Evolutionary conservation across 2,888 invertebrate genomes (phyloP).

Genomic region (Drosophila nr. perissopoda): DNA sequence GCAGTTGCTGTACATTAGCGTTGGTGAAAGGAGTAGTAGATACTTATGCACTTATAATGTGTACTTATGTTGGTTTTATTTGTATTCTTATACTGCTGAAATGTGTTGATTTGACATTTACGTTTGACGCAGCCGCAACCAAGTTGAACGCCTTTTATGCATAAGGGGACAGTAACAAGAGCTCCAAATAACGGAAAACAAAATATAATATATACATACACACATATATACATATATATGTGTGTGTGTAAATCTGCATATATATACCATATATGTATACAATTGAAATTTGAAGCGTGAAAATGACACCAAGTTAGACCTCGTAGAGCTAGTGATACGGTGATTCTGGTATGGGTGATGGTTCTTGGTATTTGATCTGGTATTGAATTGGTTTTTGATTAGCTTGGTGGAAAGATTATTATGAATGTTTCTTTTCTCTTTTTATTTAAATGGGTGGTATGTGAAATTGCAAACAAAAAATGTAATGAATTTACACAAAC

Average conservation of each 20-base stretch:
- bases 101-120: constrained; percentile 44
- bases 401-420: constrained; percentile 72
- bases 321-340: constrained; percentile 81
- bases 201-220: constrained; percentile 32
- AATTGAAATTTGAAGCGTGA: constrained; percentile 72
- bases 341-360: constrained; percentile 69
- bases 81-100: constrained; percentile 34
- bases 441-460: constrained; percentile 39
- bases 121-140: constrained; percentile 69
- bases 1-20: constrained; percentile 60
- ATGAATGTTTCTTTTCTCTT: constrained; percentile 55
- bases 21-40: constrained; percentile 50
- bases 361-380: constrained; percentile 64
- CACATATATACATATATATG: constrained; percentile 5
- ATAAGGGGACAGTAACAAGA: constrained; percentile 52
- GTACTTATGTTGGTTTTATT: constrained; percentile 1
- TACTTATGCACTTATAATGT: constrained; percentile 27
- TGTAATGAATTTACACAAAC: constrained; percentile 27
- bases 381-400: constrained; percentile 68
- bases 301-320: constrained; percentile 79
- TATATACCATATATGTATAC: constrained; percentile 1
- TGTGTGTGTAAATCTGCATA: constrained; percentile 31
- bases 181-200: constrained; percentile 45
- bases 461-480: constrained; percentile 46
- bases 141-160: constrained; percentile 55